These are phyloP conservation scores for Meandrusa payeni DNA, from an alignment of 2,888 invertebrate genomes.

Conservation along the genomic window DNA sequence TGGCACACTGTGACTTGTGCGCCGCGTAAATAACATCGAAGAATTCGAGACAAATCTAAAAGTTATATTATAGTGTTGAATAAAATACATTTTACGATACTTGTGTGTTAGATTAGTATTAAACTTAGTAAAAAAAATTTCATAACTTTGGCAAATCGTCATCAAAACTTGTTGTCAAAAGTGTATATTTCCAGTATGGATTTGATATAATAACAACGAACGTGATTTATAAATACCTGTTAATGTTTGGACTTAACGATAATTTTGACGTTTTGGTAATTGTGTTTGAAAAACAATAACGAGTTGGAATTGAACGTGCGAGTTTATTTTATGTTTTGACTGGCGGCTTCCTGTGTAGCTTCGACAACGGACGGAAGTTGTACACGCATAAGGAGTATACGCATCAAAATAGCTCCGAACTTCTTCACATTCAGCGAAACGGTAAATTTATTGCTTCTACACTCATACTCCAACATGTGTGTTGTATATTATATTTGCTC, in stretches of 20 bases:
- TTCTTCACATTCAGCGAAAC: conserved; percentile 39
- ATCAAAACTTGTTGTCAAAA: too few relatives aligned
- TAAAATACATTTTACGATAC: too few relatives aligned
- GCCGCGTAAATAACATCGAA: conserved; percentile 71
- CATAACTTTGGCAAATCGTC: too few relatives aligned
- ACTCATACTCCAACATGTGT: neutral
- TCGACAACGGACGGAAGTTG: conserved; percentile 50
- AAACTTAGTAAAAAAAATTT: too few relatives aligned
- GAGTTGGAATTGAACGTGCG: conserved; percentile 24
- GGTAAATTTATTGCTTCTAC: conserved; percentile 44
- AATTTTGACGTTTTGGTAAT: neutral
- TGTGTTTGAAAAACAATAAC: conserved; percentile 22
- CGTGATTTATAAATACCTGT: too few relatives aligned
- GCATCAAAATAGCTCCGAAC: conserved; percentile 57
- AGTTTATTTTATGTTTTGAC: conserved; percentile 51
- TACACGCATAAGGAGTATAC: conserved; percentile 41
- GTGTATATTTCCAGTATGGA: too few relatives aligned
- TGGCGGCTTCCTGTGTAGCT: conserved; percentile 51
- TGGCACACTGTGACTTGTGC: conserved; percentile 30
- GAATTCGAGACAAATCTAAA: conserved; percentile 33
- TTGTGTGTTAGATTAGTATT: too few relatives aligned
- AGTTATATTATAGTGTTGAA: too few relatives aligned
- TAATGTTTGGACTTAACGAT: too few relatives aligned
- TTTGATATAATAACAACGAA: too few relatives aligned
- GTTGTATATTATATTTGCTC: too few relatives aligned